These are phyloP conservation scores for Ciconia stormi DNA, from an alignment of 2,113 vertebrate species.

Conservation along the genomic window DNA sequence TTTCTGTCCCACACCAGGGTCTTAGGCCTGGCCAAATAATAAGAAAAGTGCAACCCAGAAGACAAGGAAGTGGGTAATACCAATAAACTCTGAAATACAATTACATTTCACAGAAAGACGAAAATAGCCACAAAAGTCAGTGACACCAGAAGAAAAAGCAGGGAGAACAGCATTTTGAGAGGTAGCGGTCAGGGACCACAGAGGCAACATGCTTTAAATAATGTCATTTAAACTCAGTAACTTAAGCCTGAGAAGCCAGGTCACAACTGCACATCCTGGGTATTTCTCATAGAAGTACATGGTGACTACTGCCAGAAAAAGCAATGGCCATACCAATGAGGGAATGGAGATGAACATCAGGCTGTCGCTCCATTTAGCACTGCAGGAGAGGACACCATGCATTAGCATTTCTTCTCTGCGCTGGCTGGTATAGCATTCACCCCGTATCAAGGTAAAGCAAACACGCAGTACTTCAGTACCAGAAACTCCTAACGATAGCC, in stretches of 20 bases:
- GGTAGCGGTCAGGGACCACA: background rate
- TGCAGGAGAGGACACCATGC: fast-evolving
- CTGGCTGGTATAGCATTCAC: fast-evolving
- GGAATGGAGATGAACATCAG: background rate
- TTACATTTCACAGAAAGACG: background rate
- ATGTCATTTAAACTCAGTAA: background rate
- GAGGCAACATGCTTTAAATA: background rate
- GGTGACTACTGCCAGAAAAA: background rate
- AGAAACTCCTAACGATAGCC: background rate
- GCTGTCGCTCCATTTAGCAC: fast-evolving
- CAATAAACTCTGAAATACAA: background rate
- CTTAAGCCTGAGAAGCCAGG: background rate
- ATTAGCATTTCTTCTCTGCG: background rate
- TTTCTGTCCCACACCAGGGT: background rate
- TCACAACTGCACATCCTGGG: background rate
- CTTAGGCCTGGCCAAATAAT: background rate
- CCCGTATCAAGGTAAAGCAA: background rate
- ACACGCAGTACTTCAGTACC: fast-evolving
- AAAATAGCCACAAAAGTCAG: background rate
- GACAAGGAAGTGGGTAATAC: background rate
- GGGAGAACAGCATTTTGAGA: background rate
- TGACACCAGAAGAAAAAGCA: background rate
- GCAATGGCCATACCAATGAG: fast-evolving
- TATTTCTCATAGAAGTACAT: fast-evolving
- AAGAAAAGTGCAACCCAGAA: background rate